These are phyloP conservation scores for Himalopsyche tibetana DNA, from an alignment of 2,888 invertebrate species.

Conservation along the genomic window DNA sequence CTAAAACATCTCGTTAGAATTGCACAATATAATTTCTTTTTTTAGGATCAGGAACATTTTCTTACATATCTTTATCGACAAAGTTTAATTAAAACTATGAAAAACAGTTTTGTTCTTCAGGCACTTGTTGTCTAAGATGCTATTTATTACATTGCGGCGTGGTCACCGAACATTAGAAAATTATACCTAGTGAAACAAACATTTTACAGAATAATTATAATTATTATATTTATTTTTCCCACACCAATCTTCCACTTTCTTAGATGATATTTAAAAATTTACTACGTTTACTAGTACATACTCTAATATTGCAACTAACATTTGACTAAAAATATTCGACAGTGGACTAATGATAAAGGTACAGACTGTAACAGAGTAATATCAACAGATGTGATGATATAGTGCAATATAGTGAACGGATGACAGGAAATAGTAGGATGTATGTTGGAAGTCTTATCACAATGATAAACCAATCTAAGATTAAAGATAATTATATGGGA, in stretches of 20 bases:
- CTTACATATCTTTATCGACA: constrained; percentile 21
- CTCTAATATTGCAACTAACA: constrained; percentile 50
- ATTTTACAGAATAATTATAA: background rate
- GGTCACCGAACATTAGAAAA: background rate
- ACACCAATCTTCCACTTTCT: background rate
- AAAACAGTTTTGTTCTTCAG: constrained; percentile 22
- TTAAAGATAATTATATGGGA: too few species aligned
- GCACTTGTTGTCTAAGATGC: constrained; percentile 29
- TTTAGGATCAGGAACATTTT: constrained; percentile 32
- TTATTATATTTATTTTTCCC: constrained; percentile 20
- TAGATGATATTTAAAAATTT: background rate
- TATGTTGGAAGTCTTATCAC: too few species aligned
- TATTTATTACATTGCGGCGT: background rate
- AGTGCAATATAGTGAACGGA: too few species aligned
- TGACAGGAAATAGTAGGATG: too few species aligned
- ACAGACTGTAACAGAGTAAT: background rate
- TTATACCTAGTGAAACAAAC: background rate
- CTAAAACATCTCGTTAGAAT: constrained; percentile 20
- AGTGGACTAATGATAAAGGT: background rate
- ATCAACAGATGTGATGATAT: too few species aligned
- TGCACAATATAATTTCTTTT: constrained; percentile 18
- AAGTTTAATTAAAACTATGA: constrained; percentile 23
- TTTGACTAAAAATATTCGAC: constrained; percentile 50
- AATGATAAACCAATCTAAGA: too few species aligned
- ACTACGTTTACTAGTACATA: background rate